Conservation (phyloP, 2,888 invertebrate genomes). For the Nemurella pictetii region DNA sequence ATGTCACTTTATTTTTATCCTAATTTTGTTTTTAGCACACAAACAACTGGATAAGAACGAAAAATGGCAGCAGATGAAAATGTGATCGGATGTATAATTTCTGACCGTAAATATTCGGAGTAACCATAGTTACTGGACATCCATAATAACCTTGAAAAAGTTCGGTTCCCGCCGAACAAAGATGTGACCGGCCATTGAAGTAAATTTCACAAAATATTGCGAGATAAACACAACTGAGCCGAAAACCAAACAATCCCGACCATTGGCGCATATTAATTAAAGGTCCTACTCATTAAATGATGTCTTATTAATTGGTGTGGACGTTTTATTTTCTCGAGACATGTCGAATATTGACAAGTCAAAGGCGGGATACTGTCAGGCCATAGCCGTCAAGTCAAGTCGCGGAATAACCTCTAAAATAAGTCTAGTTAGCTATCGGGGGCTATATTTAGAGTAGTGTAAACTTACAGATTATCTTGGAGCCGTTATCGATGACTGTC, state of each 20-base stretch:
- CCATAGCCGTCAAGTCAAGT: conserved; percentile 9
- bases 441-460: neutral
- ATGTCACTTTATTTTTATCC: neutral
- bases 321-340: neutral
- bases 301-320: neutral
- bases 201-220: neutral
- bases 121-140: conserved; percentile 42
- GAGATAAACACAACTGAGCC: neutral
- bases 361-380: conserved; percentile 30
- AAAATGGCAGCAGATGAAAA: neutral
- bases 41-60: neutral
- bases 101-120: neutral
- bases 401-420: conserved; percentile 27
- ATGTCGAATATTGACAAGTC: neutral
- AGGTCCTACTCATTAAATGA: neutral
- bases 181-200: conserved; percentile 33
- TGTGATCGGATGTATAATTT: neutral
- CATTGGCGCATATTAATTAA: neutral
- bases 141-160: conserved; percentile 42
- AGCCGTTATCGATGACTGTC: neutral
- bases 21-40: neutral
- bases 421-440: neutral
- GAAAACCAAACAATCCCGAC: neutral
- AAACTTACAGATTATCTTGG: neutral
- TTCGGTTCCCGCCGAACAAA: conserved; percentile 41